Base-by-base conservation (phyloP, 2,113 vertebrate genomes). In the Phodopus roborovskii region DNA sequence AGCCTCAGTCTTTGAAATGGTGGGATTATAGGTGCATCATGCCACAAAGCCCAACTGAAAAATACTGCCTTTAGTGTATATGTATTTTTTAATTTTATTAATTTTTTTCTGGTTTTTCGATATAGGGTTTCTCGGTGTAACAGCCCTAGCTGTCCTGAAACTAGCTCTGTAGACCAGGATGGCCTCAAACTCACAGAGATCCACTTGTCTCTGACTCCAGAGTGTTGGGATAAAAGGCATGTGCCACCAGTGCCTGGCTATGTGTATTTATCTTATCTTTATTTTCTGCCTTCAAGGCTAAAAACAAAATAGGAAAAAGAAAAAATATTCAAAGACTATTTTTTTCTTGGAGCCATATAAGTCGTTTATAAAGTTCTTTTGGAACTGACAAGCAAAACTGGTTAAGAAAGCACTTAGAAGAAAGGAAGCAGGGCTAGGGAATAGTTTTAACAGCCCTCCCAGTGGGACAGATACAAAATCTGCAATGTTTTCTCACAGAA, bases 221-320 rank as follows among this genome's bases (percentile, higher is more conserved):
- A 70, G 33, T 70, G 13, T 6, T 70, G 66, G 66, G 66, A 70
- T 70, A 16, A 70, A 70, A 16, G 33, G 66, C 33, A 36, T 7
- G 13, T 12, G 5, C 28, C 30, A 68, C 30, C 30, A 68, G 30
- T 33, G 20, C 66, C 66, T 17, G 33, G 33, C 66, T n/a, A 39
- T 82, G 82, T 66, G 60, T 45, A 45, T 42, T 84, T 84, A 45
- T 42, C 58, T 39, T 83, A 83, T 64, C 26, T 45, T 84, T 62
- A 83, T 84, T 85, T 45, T 85, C 82, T 85, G 82, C 16, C 26
- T 85, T 66, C 39, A 78, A 93, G 42, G 84, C 10, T 73, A 86
- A 90, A 82, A 91, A 93, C 71, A 82, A 96, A 91, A 88, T 42
- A 68, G 45, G 73, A 7, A 84, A 92, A 50, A 95, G 48, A 75